A percentile compares a stretch with the other conserved stretches of the same genome.
Evolutionary conservation across 2,113 vertebrate genomes (phyloP).

Genomic region (Lontra canadensis): DNA sequence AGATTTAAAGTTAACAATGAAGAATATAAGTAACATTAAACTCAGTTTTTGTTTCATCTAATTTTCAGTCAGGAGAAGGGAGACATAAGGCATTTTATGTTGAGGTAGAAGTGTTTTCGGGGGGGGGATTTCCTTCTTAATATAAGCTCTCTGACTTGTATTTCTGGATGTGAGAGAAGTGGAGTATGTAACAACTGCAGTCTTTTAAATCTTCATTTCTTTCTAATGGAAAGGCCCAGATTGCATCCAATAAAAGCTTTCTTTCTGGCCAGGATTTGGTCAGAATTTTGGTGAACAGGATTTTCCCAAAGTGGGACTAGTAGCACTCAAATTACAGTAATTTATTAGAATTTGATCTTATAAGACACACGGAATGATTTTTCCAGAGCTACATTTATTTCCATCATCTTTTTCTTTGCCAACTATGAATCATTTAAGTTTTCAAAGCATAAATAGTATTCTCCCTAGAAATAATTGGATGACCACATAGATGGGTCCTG

Average conservation of each 20-base stretch:
- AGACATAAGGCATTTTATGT: background rate
- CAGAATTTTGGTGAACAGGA: constrained; percentile 58
- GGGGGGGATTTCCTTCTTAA: background rate
- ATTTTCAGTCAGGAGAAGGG: constrained; percentile 17
- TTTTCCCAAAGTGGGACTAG: constrained; percentile 57
- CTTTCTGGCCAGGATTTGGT: constrained; percentile 58
- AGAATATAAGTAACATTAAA: background rate
- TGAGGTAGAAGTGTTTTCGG: background rate
- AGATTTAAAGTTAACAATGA: constrained; percentile 21
- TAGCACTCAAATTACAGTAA: constrained; percentile 66
- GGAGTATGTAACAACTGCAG: background rate
- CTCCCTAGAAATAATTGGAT: constrained; percentile 55
- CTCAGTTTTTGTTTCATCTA: constrained; percentile 22
- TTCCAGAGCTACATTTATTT: constrained; percentile 76
- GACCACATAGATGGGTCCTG: constrained; percentile 29
- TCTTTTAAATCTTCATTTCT: constrained; percentile 45
- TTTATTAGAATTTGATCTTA: constrained; percentile 73
- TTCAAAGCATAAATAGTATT: constrained; percentile 73
- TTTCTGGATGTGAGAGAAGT: background rate
- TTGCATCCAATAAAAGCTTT: constrained; percentile 50
- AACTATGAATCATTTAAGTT: constrained; percentile 71
- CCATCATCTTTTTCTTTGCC: constrained; percentile 63
- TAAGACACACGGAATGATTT: constrained; percentile 70
- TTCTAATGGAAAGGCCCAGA: constrained; percentile 37
- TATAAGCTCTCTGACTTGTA: background rate